Evolutionary conservation across 2,888 invertebrate genomes (phyloP).

Genomic region (Elegia similella): DNA sequence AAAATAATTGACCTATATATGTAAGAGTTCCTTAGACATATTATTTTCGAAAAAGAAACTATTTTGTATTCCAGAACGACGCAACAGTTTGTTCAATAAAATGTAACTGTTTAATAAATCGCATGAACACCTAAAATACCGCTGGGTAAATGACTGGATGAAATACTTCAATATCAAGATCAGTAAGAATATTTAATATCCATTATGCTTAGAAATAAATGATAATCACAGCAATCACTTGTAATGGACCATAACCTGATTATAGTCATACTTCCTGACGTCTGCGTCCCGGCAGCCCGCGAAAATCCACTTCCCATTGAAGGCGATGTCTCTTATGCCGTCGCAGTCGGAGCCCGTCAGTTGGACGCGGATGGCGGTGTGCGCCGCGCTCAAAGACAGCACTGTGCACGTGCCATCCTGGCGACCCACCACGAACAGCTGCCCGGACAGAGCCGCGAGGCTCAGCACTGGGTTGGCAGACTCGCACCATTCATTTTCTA

Average conservation of each 20-base stretch:
- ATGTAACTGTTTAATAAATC: not conserved
- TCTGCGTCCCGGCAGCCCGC: constrained; percentile 84
- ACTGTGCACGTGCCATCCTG: constrained; percentile 85
- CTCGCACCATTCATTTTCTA: constrained; percentile 71
- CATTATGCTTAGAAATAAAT: not conserved
- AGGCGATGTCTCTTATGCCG: constrained; percentile 83
- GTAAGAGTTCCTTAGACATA: not conserved
- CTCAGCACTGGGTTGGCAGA: constrained; percentile 81
- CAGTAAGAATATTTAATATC: not conserved
- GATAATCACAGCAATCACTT: constrained; percentile 44
- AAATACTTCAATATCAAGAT: not conserved
- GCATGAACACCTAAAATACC: not conserved
- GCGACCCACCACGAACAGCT: constrained; percentile 79
- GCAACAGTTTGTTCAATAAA: not conserved
- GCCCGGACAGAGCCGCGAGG: constrained; percentile 64
- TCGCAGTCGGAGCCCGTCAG: constrained; percentile 88
- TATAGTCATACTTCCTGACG: constrained; percentile 83
- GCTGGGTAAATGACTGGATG: no score
- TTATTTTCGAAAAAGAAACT: not conserved
- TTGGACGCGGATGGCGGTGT: constrained; percentile 61
- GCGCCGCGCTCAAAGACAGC: constrained; percentile 62
- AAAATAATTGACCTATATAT: no score
- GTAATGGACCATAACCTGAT: constrained; percentile 71
- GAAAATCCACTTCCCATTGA: constrained; percentile 82
- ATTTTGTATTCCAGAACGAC: not conserved